Conservation (phyloP, 2,888 invertebrate genomes). For the Mesodorylaimus sp. region DNA sequence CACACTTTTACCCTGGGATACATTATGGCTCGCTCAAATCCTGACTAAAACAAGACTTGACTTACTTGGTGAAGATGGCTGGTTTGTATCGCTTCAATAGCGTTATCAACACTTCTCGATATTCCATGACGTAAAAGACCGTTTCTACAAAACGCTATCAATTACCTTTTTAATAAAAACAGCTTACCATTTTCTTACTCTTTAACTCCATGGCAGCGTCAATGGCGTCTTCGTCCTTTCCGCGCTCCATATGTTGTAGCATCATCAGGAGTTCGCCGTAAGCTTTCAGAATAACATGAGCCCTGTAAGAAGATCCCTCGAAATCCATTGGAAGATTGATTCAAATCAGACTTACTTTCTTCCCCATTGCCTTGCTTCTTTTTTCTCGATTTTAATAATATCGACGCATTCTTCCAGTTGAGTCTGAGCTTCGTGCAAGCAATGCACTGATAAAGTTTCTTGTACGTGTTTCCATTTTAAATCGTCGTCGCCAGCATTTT, state of each 20-base stretch:
- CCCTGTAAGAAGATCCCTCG: not conserved
- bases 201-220: constrained; percentile 68
- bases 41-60: no score
- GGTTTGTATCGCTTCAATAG: constrained; percentile 65
- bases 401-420: constrained; percentile 68
- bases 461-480: no score
- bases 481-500: no score
- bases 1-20: no score
- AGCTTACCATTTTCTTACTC: no score
- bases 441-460: constrained; percentile 63
- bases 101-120: constrained; percentile 66
- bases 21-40: no score
- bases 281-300: not conserved
- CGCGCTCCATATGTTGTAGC: constrained; percentile 51
- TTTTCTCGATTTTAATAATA: constrained; percentile 66
- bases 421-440: constrained; percentile 83
- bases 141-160: constrained; percentile 24
- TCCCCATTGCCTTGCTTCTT: constrained; percentile 55
- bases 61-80: constrained; percentile 23
- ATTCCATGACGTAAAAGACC: constrained; percentile 67
- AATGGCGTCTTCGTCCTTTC: constrained; percentile 47
- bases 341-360: no score
- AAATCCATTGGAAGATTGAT: no score
- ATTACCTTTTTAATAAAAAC: no score
- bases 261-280: not conserved